A percentile compares a stretch with the other conserved stretches of the same genome.
Conservation (phyloP, 2,113 vertebrate species). For the Dinomys branickii region DNA sequence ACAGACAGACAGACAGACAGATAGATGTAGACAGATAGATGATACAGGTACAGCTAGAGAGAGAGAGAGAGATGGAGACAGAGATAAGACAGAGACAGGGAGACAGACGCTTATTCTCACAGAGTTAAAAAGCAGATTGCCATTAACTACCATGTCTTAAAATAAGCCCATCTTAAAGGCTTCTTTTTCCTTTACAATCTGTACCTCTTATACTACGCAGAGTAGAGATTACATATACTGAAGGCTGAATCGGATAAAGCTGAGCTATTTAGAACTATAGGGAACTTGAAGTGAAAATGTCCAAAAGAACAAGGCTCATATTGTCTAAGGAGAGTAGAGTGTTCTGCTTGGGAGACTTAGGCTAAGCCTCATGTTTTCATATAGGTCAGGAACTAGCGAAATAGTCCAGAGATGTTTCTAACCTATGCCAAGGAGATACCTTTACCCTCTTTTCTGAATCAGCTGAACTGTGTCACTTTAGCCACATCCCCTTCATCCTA, state of each 20-base stretch:
- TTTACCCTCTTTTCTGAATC: too few relatives aligned
- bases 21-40: not conserved
- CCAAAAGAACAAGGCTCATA: not conserved
- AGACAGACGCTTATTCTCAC: not conserved
- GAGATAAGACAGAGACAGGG: not conserved
- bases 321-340: not conserved
- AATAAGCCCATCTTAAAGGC: not conserved
- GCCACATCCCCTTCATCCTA: not conserved
- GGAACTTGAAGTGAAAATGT: not conserved
- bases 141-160: not conserved
- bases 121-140: not conserved
- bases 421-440: not conserved
- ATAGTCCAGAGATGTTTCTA: not conserved
- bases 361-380: not conserved
- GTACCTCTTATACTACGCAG: not conserved
- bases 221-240: not conserved
- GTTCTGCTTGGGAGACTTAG: not conserved
- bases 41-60: not conserved
- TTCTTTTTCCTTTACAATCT: not conserved
- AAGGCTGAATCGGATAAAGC: not conserved
- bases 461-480: not conserved
- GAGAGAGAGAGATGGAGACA: not conserved
- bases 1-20: too few relatives aligned
- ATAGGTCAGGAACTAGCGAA: not conserved
- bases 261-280: not conserved